Evolutionary conservation across 2,888 invertebrate species (phyloP).

Genomic region (Lymantria monacha): DNA sequence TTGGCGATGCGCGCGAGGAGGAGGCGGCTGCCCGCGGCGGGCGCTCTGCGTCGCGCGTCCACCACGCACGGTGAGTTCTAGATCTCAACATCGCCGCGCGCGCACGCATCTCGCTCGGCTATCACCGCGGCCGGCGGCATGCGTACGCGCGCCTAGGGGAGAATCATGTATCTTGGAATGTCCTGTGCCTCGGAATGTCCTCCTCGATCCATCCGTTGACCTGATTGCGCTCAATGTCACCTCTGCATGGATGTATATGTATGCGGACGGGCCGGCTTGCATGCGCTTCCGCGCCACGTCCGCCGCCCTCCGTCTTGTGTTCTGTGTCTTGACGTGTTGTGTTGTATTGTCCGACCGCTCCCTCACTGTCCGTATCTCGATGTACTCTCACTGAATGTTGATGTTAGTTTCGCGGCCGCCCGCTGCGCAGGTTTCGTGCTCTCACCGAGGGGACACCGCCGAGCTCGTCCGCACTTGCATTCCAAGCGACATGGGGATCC

Average conservation of each 20-base stretch:
- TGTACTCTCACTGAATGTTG: constrained; percentile 66
- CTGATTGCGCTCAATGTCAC: constrained; percentile 69
- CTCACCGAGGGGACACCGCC: constrained; percentile 58
- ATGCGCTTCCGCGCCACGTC: constrained; percentile 62
- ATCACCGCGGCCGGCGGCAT: constrained; percentile 37
- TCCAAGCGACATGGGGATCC: constrained; percentile 82
- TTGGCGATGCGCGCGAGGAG: constrained; percentile 18
- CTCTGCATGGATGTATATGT: constrained; percentile 74
- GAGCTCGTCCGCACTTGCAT: constrained; percentile 75
- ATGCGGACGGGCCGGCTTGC: constrained; percentile 68
- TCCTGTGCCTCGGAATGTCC: constrained; percentile 84
- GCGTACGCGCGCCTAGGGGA: constrained; percentile 78
- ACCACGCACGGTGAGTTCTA: constrained; percentile 77
- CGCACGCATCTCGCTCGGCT: constrained; percentile 53
- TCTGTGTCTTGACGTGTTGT: constrained; percentile 80
- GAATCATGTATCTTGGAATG: constrained; percentile 84
- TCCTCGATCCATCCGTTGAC: constrained; percentile 76
- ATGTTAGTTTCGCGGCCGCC: constrained; percentile 52
- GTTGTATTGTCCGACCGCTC: constrained; percentile 69
- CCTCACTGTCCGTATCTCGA: constrained; percentile 57
- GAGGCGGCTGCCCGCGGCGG: constrained; percentile 34
- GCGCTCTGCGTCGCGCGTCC: constrained; percentile 41
- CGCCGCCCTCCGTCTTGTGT: constrained; percentile 72
- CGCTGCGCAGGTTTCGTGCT: constrained; percentile 46
- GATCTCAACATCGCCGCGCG: constrained; percentile 82